Conservation (phyloP, 2,113 vertebrate genomes). For the Chloroceryle aenea region DNA sequence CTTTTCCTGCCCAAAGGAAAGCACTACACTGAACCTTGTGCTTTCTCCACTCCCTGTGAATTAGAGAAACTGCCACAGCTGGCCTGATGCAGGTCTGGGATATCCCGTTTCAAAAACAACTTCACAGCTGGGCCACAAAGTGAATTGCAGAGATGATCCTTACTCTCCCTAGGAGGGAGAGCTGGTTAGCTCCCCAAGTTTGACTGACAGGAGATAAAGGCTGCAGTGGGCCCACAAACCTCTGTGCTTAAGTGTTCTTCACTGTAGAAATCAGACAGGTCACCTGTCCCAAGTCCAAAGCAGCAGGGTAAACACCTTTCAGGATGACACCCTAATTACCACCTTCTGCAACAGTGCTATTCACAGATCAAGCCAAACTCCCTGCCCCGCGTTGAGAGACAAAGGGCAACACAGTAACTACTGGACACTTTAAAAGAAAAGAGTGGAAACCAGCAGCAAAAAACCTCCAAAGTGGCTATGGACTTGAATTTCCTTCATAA, state of each 20-base stretch:
- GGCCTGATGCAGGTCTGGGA: background rate
- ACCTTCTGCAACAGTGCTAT: background rate
- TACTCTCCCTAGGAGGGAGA: background rate
- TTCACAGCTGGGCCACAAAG: background rate
- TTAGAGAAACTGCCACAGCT: background rate
- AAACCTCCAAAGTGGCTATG: background rate
- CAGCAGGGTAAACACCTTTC: background rate
- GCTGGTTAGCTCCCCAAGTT: background rate
- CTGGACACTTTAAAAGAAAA: fast-evolving
- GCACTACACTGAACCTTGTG: background rate
- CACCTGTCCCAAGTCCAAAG: background rate
- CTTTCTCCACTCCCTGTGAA: background rate
- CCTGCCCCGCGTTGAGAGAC: fast-evolving
- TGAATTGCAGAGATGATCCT: background rate
- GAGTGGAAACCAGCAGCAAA: background rate
- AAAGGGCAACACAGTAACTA: background rate
- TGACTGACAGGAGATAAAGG: background rate
- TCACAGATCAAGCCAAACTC: background rate
- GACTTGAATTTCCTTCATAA: background rate
- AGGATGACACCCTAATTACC: background rate
- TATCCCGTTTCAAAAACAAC: background rate
- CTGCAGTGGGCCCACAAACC: background rate
- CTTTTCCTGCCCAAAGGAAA: background rate
- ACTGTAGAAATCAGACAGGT: background rate
- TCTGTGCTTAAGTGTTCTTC: background rate